Conservation (phyloP, 64 coral and sea anemone genomes). For the Pocillopora verrucosa region DNA sequence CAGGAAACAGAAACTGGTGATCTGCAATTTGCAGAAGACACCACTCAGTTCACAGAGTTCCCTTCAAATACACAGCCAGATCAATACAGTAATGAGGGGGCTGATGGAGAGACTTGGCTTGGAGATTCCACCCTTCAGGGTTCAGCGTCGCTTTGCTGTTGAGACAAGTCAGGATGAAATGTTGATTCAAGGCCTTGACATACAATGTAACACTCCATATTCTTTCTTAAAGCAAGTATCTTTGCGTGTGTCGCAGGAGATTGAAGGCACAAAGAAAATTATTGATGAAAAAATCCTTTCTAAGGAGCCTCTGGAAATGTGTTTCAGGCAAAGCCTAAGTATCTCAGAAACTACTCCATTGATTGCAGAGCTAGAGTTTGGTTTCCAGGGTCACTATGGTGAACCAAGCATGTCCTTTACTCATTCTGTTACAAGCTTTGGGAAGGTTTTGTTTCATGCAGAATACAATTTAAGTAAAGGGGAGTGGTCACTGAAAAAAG, state of each 20-base stretch:
- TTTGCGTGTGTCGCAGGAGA: slow-evolving; percentile 21
- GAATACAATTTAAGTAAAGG: slow-evolving; percentile 15
- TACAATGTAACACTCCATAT: slow-evolving; percentile 63
- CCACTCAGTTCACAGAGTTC: slow-evolving; percentile 62
- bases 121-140: slow-evolving; percentile 69
- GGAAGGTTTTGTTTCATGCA: slow-evolving; percentile 10
- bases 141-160: slow-evolving; percentile 70
- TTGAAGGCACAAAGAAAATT: slow-evolving; percentile 7
- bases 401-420: slow-evolving; percentile 39
- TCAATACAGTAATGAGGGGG: slow-evolving; percentile 67
- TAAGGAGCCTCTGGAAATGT: slow-evolving; percentile 40
- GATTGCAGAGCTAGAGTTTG: slow-evolving; percentile 57
- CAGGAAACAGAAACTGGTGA: slow-evolving; percentile 56
- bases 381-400: slow-evolving; percentile 81
- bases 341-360: slow-evolving; percentile 27
- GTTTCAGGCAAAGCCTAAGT: not conserved
- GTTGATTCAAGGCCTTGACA: slow-evolving; percentile 60
- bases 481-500: slow-evolving; percentile 16
- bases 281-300: slow-evolving; percentile 31
- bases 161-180: slow-evolving; percentile 52
- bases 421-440: not conserved
- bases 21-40: slow-evolving; percentile 87
- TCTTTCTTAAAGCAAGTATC: slow-evolving; percentile 59
- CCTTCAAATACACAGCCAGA: slow-evolving; percentile 74
- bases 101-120: slow-evolving; percentile 63